Evolutionary conservation across 2,888 invertebrate species (phyloP).

Genomic region (Caenorhabditis angaria): DNA sequence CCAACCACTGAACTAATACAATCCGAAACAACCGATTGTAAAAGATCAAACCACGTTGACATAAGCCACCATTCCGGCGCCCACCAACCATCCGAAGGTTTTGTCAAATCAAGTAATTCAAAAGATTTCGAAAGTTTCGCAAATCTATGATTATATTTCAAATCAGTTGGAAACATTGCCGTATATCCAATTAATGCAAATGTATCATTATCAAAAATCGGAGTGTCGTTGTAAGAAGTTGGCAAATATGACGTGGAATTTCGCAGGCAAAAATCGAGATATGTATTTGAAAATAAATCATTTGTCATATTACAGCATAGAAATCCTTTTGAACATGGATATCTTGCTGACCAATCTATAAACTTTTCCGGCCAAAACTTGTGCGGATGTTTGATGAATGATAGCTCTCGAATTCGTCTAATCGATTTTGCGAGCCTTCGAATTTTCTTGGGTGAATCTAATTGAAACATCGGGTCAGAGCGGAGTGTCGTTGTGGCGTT

Average conservation of each 20-base stretch:
- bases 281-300: conserved; percentile 43
- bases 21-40: conserved; percentile 68
- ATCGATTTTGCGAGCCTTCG: conserved; percentile 33
- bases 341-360: conserved; percentile 55
- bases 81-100: conserved; percentile 58
- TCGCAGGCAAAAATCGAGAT: conserved; percentile 54
- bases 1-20: conserved; percentile 61
- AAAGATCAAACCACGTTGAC: conserved; percentile 67
- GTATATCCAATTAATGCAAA: conserved; percentile 67
- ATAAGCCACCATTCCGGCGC: conserved; percentile 68
- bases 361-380: conserved; percentile 70
- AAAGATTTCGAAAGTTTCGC: conserved; percentile 59
- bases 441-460: conserved; percentile 32
- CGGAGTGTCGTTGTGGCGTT: conserved; percentile 43
- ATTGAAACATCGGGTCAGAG: conserved; percentile 33
- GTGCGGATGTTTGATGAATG: conserved; percentile 59
- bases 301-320: conserved; percentile 53
- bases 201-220: conserved; percentile 67
- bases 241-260: conserved; percentile 65
- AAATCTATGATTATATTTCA: conserved; percentile 66
- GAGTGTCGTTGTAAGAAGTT: conserved; percentile 71
- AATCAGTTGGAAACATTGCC: conserved; percentile 61
- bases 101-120: conserved; percentile 49
- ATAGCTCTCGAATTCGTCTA: conserved; percentile 48
- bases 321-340: conserved; percentile 47